Conservation (phyloP, 2,113 vertebrate genomes). For the Scortum barcoo region DNA sequence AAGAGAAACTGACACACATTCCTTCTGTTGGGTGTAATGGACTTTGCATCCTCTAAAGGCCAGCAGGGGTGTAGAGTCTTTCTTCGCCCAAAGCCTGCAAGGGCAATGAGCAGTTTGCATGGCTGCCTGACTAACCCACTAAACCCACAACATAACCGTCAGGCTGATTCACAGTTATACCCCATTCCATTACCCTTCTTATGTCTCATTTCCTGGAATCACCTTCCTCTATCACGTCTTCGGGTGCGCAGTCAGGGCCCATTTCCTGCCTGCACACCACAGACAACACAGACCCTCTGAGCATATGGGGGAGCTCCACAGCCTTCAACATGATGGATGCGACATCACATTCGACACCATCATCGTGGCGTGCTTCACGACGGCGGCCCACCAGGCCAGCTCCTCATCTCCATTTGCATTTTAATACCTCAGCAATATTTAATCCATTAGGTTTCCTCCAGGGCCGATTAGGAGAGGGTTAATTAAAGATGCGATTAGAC, state of each 20-base stretch:
- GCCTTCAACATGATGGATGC: conserved; percentile 72
- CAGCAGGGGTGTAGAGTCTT: background rate
- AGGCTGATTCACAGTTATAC: conserved; percentile 49
- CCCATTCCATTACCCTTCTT: conserved; percentile 55
- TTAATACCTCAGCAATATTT: conserved; percentile 76
- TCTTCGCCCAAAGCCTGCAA: conserved; percentile 35
- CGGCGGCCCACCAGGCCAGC: conserved; percentile 36
- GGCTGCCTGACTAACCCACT: conserved; percentile 29
- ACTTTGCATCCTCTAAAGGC: background rate
- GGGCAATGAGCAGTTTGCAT: conserved; percentile 43
- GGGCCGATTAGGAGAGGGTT: conserved; percentile 72
- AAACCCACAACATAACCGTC: conserved; percentile 46
- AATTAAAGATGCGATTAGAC: conserved; percentile 75
- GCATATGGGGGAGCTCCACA: conserved; percentile 62
- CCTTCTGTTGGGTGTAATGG: conserved; percentile 22
- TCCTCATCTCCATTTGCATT: conserved; percentile 64
- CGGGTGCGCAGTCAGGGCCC: conserved; percentile 53
- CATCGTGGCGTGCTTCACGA: conserved; percentile 40
- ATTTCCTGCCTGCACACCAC: conserved; percentile 45
- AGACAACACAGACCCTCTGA: conserved; percentile 43
- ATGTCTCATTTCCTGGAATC: conserved; percentile 67
- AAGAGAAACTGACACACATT: background rate
- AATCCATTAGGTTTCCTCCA: conserved; percentile 67
- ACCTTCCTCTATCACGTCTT: conserved; percentile 46
- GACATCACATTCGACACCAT: conserved; percentile 61